A percentile compares a stretch with the other conserved stretches of the same genome.
Evolutionary conservation across 1,140 invertebrate genomes (phyloP).

Genomic region (Ditylenchus dipsaci): DNA sequence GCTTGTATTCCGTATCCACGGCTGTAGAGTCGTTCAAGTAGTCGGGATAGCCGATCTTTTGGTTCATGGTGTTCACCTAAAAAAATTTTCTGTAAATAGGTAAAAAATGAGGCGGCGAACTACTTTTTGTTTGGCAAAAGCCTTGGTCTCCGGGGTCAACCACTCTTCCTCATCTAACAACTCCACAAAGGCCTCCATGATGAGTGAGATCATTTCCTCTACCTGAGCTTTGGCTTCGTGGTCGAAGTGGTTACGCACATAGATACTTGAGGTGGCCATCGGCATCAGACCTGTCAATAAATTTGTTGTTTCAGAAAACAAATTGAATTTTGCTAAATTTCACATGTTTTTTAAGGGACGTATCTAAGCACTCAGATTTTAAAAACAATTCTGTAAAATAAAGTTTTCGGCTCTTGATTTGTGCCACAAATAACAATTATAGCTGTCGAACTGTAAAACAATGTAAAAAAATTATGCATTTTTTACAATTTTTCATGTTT

Average conservation of each 20-base stretch:
- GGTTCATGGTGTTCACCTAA: constrained; percentile 60
- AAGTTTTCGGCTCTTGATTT: not conserved
- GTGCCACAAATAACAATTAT: too few relatives aligned
- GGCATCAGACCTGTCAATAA: constrained; percentile 43
- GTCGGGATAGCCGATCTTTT: constrained; percentile 63
- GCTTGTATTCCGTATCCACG: constrained; percentile 58
- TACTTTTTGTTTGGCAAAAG: constrained; percentile 72
- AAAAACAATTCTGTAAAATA: too few relatives aligned
- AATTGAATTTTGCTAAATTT: too few relatives aligned
- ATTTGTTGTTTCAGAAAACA: too few relatives aligned
- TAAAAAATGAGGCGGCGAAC: not conserved
- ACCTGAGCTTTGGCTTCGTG: constrained; percentile 58
- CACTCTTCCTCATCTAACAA: constrained; percentile 77
- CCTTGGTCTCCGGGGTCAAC: constrained; percentile 81
- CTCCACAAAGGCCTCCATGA: constrained; percentile 81
- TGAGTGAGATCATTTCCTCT: constrained; percentile 71
- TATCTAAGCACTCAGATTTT: not conserved
- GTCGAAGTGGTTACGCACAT: constrained; percentile 57
- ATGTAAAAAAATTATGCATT: too few relatives aligned
- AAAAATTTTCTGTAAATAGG: constrained; percentile 1
- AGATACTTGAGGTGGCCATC: constrained; percentile 57
- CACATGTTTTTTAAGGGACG: too few relatives aligned
- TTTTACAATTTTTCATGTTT: too few relatives aligned
- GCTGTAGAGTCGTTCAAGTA: constrained; percentile 60
- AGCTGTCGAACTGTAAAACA: too few relatives aligned